Evolutionary conservation across 2,113 vertebrate species (phyloP).

Genomic region (Engystomops pustulosus): DNA sequence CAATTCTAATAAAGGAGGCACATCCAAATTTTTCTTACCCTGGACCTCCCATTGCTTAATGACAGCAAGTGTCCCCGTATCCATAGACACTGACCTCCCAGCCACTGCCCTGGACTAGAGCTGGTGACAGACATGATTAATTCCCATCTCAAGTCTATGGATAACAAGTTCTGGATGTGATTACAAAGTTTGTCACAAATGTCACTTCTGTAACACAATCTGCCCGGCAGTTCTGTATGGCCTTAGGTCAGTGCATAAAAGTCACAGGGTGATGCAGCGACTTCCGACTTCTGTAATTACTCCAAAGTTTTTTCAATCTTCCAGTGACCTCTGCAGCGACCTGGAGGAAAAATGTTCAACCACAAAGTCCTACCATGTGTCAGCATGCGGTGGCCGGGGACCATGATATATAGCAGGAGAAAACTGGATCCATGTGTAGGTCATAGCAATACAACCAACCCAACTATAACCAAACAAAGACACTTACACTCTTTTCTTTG

Average conservation of each 20-base stretch:
- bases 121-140: not conserved
- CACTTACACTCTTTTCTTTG: too few species aligned
- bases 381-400: not conserved
- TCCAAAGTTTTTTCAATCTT: not conserved
- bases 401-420: not conserved
- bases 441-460: not conserved
- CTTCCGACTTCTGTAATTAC: conserved; percentile 27
- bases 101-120: not conserved
- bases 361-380: not conserved
- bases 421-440: not conserved
- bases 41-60: too few species aligned
- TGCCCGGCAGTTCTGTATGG: not conserved
- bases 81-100: not conserved
- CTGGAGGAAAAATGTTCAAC: not conserved
- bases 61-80: too few species aligned
- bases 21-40: too few species aligned
- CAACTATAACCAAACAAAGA: not conserved
- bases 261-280: not conserved
- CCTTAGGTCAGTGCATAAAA: not conserved
- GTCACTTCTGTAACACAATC: not conserved
- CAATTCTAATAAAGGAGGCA: too few species aligned
- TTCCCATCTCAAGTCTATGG: not conserved
- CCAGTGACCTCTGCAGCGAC: not conserved
- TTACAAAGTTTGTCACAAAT: not conserved
- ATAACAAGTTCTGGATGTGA: not conserved